These are phyloP conservation scores for Rhinella marina DNA, from an alignment of 2,797 vertebrate genomes.

Conservation along the genomic window DNA sequence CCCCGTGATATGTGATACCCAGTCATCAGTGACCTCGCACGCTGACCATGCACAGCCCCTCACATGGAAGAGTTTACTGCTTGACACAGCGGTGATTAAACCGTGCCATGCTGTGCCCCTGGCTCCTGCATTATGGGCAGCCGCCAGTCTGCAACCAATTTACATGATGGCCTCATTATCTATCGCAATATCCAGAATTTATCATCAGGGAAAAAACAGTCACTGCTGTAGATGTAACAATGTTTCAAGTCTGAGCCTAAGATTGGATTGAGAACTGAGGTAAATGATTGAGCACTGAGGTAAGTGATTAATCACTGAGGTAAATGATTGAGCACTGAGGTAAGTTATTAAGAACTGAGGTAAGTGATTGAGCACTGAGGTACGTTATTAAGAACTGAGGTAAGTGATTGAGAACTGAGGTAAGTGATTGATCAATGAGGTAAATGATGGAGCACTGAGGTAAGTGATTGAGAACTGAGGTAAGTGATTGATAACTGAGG, in stretches of 20 bases:
- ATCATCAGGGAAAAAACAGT: background rate
- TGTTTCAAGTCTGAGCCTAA: background rate
- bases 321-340: no score
- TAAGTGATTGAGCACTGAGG: no score
- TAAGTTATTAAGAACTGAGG: no score
- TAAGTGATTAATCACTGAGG: no score
- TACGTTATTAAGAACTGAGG: no score
- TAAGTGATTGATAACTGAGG: no score
- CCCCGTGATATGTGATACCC: background rate
- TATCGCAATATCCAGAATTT: background rate
- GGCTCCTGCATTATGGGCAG: background rate
- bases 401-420: no score
- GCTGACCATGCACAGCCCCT: background rate
- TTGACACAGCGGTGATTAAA: background rate
- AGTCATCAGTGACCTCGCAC: background rate
- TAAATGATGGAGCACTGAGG: no score
- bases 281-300: background rate
- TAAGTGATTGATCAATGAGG: no score
- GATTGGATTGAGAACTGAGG: background rate
- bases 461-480: no score
- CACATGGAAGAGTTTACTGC: slow-evolving; percentile 33
- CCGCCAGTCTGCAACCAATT: slow-evolving; percentile 29
- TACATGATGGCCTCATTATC: background rate
- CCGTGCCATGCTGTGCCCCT: background rate
- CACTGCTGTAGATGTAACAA: background rate